Evolutionary conservation across 2,797 vertebrate genomes (phyloP).

Genomic region (Neopelma chrysocephalum): DNA sequence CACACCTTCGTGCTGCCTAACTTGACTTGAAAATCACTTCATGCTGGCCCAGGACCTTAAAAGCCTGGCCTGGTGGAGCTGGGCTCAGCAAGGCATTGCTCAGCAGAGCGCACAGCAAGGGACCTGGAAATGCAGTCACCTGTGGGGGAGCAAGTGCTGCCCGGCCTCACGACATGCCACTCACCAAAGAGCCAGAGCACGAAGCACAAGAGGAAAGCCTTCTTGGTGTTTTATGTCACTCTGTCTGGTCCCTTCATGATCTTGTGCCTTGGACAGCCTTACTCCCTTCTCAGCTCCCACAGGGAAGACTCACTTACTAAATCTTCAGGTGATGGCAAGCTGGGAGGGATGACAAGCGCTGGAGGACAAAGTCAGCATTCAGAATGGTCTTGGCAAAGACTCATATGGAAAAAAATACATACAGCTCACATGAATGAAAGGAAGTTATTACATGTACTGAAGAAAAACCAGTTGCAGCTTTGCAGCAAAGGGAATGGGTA

Average conservation of each 20-base stretch:
- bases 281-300: background rate
- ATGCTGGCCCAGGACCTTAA: background rate
- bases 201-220: background rate
- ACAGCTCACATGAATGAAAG: background rate
- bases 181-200: background rate
- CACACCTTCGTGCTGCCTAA: accelerated
- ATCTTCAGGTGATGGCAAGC: background rate
- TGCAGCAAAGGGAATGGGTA: background rate
- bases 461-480: background rate
- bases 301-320: background rate
- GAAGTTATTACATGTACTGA: background rate
- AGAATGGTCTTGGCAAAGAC: background rate
- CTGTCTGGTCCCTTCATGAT: background rate
- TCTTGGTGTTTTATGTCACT: background rate
- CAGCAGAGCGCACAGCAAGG: background rate
- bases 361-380: background rate
- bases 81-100: background rate
- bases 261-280: background rate
- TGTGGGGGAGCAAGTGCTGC: accelerated
- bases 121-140: background rate
- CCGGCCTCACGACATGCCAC: accelerated
- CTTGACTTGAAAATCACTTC: background rate
- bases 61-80: background rate
- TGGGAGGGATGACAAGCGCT: accelerated
- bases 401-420: background rate